Base-by-base conservation (phyloP, 2,888 invertebrate genomes). In the Ennomos quercinarius region DNA sequence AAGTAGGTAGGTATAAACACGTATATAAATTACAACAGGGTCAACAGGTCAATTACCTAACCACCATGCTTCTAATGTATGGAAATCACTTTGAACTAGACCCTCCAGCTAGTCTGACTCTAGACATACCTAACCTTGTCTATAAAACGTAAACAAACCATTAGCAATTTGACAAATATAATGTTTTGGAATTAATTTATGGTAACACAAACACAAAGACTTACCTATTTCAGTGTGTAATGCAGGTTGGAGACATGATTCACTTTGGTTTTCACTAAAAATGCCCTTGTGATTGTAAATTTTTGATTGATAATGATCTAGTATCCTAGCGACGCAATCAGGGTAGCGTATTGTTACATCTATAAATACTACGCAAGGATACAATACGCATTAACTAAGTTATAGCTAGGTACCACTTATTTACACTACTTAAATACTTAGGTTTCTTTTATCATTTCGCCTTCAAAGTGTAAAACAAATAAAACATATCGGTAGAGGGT, bases 281-380 rank as follows among this genome's bases (percentile, higher is more conserved):
- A 69, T 67, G 73, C 66, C 53, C 63, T 61, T 48, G 36, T 13
- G 44, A 36, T 60, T 52, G 46, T 47, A 11, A 54, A 61, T 47
- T 52, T 43, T 39, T 64, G 72, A 67, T 70, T 77, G 72, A 78
- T 82, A 77, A 74, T 73, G 72, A 72, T 67, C 57, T 39, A 42
- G 89, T 89, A 68, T 67, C 90, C 74, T 83, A 84, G 90, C 89
- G 88, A 90, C 89, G 71, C 77, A 84, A 86, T 87, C 86, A 78
- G 69, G 59, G 67, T 44, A 45, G n/a, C 38, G 38, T 10, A 13
- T 27, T 46, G 60, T 41, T 48, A 66, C 71, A 59, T 56, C 57
- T 50, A 62, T 68, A 71, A 68, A 74, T 47, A 27, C 6, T 27
- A 27, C 27, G 27, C 27, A 6, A 27, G 27, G 27, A 27, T 17